Conservation (phyloP, 2,888 invertebrate species). For the Cephus spinipes region DNA sequence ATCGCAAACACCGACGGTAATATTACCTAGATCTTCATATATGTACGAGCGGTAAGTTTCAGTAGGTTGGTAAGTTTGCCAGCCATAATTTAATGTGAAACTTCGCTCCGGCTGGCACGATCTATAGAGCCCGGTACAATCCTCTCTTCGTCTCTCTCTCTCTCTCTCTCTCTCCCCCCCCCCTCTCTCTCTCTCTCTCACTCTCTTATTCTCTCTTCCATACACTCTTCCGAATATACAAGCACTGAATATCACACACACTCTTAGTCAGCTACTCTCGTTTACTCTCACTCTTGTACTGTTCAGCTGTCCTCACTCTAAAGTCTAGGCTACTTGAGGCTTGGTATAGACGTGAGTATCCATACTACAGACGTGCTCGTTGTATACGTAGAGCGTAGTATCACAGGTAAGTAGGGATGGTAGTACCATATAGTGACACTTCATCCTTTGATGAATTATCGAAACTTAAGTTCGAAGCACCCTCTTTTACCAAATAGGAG, state of each 20-base stretch:
- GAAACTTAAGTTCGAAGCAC: neutral
- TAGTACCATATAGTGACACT: neutral
- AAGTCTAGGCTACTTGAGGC: neutral
- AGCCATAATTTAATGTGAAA: neutral
- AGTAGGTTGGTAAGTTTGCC: neutral
- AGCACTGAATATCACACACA: neutral
- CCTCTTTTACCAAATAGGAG: neutral
- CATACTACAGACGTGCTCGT: neutral
- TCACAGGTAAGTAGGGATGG: neutral
- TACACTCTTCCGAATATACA: neutral
- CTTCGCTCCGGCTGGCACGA: neutral
- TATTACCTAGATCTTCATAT: neutral
- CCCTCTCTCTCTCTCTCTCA: too few species aligned
- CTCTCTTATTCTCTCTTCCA: neutral
- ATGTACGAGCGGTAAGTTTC: neutral
- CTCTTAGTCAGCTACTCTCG: neutral
- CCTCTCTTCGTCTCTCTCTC: neutral
- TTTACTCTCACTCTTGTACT: neutral
- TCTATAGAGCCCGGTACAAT: neutral
- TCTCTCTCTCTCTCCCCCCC: neutral
- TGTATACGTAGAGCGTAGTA: neutral
- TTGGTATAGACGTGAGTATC: neutral
- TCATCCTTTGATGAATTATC: neutral
- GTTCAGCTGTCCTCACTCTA: neutral
- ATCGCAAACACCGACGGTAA: neutral